Base-by-base conservation (phyloP, 2,888 invertebrate genomes). In the Beris chalybata region DNA sequence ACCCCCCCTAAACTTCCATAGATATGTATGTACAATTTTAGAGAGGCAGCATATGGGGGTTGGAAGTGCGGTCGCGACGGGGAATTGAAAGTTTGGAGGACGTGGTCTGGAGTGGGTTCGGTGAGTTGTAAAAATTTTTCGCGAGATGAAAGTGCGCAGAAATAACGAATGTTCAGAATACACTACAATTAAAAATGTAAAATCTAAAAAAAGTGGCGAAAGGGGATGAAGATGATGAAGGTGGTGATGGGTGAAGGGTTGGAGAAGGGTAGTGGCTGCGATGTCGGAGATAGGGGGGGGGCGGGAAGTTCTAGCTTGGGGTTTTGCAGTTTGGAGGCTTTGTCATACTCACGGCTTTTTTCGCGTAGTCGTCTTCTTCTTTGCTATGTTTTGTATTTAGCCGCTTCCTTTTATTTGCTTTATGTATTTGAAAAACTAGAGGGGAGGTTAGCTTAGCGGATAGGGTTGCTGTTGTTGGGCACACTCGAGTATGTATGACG, bases 181-280 rank as follows among this genome's bases (percentile, higher is more conserved):
- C 70, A 71, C 70, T 71, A 71, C 71, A 71, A 71, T 71, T 71
- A 71, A 71, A 71, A 71, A 71, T 71, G 69, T 70, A 71, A 71
- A 70, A 71, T 68, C 65, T 67, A 66, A 67, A 65, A 38, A 38
- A 64, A 47, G 57, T 11, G 32, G 58, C 57, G 57, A 29, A 44
- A 43, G 50, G 57, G 58, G 52, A 32, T 29, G 53, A 48, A 31
- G 59, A 30, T 48, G 30, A 32, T 22, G 31, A 48, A 11, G 12
- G 32, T 31, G 5, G n/a, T 43, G 59, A 50, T 22, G 22, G 22
- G 22, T 22, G 48, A 6, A 31, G 59, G 48, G 48, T 1, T 30
- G 31, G 54, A 31, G 59, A 50, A 48, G 48, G 59, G 22, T 22
- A 3, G 22, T 1, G 22, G 22, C 22, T 22, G 22, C 22, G 22